Percentiles rank a stretch among this genome's conserved stretches.
These are phyloP conservation scores for Periphyllus acericola DNA, from an alignment of 2,888 invertebrate species.

Conservation along the genomic window DNA sequence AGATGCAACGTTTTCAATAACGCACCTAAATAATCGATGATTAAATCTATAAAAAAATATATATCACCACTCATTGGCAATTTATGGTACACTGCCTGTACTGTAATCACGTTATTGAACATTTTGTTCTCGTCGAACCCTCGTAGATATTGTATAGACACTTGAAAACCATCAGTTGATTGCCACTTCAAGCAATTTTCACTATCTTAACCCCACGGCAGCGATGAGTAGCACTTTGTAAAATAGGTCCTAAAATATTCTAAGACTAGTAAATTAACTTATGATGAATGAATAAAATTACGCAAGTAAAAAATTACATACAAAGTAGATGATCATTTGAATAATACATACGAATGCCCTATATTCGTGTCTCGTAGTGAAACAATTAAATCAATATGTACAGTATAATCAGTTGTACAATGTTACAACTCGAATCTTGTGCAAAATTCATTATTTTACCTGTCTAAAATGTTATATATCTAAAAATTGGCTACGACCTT, in stretches of 20 bases:
- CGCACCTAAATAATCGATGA: conserved; percentile 5
- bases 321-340: no score
- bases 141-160: conserved; percentile 5
- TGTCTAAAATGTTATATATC: no score
- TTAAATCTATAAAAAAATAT: background rate
- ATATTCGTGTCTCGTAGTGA: no score
- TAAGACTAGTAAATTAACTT: background rate
- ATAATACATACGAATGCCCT: no score
- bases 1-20: background rate
- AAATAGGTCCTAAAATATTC: background rate
- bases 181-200: background rate
- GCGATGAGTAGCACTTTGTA: background rate
- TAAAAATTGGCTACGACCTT: no score
- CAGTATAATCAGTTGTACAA: no score
- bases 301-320: background rate
- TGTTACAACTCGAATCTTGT: no score
- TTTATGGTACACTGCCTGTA: background rate
- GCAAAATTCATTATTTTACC: no score
- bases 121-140: background rate
- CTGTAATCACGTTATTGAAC: background rate
- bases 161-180: conserved; percentile 8
- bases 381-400: no score
- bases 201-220: background rate
- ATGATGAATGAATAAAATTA: background rate
- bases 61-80: background rate